Base-by-base conservation (phyloP, 2,888 invertebrate genomes). In the Argynnis bischoffii region DNA sequence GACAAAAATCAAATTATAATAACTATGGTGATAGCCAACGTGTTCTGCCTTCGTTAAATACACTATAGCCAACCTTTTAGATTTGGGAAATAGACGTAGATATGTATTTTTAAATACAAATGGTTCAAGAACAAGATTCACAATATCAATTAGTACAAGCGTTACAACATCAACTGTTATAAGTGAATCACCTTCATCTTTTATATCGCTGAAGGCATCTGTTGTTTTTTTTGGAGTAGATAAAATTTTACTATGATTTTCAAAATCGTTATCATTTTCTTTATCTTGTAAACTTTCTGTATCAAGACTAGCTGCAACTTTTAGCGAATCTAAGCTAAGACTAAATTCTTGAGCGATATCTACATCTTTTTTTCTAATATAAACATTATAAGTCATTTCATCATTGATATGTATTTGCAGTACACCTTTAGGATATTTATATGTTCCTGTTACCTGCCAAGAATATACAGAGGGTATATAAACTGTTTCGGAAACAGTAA, bases 11-110 rank as follows among this genome's bases (percentile, higher is more conserved):
- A 90, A 74, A 69, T 87, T 82, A 71, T 86, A 92, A 66, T 77
- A 83, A 65, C 77, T 75, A 61, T 91, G 88, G 75, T 91, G 88
- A 60, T 75, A 80, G n/a, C 91, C 91, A 64, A 80, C 80, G 55
- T 81, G 75, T 72, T 86, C 86, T 26, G 77, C 74, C 80, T 88
- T 87, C 13, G 78, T 84, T 63, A 90, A 86, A 73, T 79, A 81
- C 18, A 89, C 80, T 31, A 78, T 73, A 47, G 86, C 77, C 13
- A 73, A 75, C 15, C 66, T 72, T 65, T 78, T 82, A 41, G 82
- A 77, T 69, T 78, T 70, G 3, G 85, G 81, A 56, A 64, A 16
- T 50, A 90, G 66, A 64, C 75, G 70, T 64, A 84, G 67, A 78
- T 79, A 87, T 0, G 83, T 86, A 4, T 77, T 69, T 59, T 86